These are phyloP conservation scores for Setophaga petechia DNA, from an alignment of 2,113 vertebrate genomes.

Conservation along the genomic window DNA sequence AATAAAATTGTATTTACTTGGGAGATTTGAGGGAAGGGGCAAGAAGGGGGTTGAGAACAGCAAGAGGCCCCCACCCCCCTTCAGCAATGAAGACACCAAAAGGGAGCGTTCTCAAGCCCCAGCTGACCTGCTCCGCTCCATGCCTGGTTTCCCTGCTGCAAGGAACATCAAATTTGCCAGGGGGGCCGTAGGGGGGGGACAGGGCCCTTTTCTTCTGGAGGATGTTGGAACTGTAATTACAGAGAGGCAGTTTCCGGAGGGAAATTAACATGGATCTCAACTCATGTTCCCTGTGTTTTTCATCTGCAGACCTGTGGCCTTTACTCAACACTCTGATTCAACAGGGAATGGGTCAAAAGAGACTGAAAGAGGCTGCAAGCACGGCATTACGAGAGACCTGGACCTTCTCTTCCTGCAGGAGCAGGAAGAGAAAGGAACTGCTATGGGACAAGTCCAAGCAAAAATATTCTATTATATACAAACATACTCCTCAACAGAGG, in stretches of 20 bases:
- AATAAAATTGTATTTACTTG: conserved; percentile 67
- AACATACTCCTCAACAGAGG: neutral
- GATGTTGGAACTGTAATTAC: conserved; percentile 58
- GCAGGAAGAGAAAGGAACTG: neutral
- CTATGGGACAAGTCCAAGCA: neutral
- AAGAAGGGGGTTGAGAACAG: neutral
- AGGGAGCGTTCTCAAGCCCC: conserved; percentile 65
- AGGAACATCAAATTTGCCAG: conserved; percentile 36
- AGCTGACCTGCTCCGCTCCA: conserved; percentile 55
- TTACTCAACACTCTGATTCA: neutral
- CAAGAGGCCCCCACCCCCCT: neutral
- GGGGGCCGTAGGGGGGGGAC: conserved; percentile 5
- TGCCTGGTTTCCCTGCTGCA: conserved; percentile 2
- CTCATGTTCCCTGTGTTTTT: conserved; percentile 22
- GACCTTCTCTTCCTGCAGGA: neutral
- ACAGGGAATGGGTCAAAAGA: neutral
- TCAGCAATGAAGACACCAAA: conserved; percentile 11
- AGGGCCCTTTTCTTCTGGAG: conserved; percentile 51
- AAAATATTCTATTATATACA: neutral
- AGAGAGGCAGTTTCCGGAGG: conserved; percentile 36
- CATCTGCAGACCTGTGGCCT: conserved; percentile 19
- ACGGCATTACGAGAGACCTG: neutral
- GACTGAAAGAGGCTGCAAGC: neutral
- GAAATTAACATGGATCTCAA: conserved; percentile 49
- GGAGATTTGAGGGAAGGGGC: neutral